These are phyloP conservation scores for Spondyliosoma cantharus DNA, from an alignment of 2,797 vertebrate species.

Conservation along the genomic window DNA sequence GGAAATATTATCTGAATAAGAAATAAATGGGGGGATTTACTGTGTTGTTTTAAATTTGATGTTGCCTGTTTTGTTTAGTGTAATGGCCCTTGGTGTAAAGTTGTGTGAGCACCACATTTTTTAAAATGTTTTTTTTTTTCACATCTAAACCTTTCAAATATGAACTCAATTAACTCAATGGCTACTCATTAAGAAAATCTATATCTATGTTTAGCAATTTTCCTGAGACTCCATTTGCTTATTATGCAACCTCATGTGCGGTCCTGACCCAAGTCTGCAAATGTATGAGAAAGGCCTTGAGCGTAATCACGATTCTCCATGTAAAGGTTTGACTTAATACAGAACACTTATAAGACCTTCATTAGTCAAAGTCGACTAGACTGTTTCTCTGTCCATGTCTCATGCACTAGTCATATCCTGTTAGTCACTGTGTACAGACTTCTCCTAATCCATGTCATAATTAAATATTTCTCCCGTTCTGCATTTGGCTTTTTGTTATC, in stretches of 20 bases:
- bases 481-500: constrained; percentile 27
- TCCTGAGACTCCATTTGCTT: neutral
- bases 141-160: no score
- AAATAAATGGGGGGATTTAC: neutral
- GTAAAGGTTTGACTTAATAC: constrained; percentile 1
- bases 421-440: constrained; percentile 26
- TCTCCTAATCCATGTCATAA: constrained; percentile 31
- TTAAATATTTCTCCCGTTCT: constrained; percentile 41
- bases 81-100: neutral
- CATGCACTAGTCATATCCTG: constrained; percentile 14
- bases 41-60: neutral
- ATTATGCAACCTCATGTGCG: neutral
- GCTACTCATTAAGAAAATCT: neutral
- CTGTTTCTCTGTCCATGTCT: constrained; percentile 28
- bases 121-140: no score
- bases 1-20: neutral
- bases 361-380: constrained; percentile 20
- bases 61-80: neutral
- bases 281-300: neutral
- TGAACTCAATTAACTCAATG: neutral
- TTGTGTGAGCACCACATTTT: neutral
- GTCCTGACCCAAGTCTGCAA: neutral
- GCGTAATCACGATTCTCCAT: neutral
- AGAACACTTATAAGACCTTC: constrained; percentile 16
- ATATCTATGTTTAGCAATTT: neutral